These are phyloP conservation scores for Holcopasites calliopsidis DNA, from an alignment of 1,140 invertebrate genomes.

Conservation along the genomic window DNA sequence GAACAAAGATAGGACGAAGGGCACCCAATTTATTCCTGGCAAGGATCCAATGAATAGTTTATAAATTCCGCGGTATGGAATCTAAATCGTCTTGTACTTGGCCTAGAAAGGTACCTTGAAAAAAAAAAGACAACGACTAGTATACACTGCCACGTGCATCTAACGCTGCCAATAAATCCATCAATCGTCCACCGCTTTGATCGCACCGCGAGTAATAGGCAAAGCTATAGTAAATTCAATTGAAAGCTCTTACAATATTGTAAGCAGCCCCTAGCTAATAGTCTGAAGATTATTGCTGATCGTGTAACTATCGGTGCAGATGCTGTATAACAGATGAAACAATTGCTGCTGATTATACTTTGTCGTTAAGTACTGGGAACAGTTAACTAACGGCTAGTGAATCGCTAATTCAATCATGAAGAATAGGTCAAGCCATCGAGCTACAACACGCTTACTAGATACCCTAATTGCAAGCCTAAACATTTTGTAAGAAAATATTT, in stretches of 20 bases:
- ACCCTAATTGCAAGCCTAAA: not conserved
- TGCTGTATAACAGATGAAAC: not conserved
- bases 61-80: conserved; percentile 14
- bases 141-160: too few species aligned
- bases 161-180: not conserved
- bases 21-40: conserved; percentile 28
- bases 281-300: not conserved
- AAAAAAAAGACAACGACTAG: conserved; percentile 11
- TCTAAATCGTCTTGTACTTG: conserved; percentile 18
- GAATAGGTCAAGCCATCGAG: not conserved
- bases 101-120: conserved; percentile 4
- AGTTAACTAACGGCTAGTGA: conserved; percentile 6
- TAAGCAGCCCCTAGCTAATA: too few species aligned
- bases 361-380: conserved; percentile 2
- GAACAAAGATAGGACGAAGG: conserved; percentile 26
- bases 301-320: not conserved
- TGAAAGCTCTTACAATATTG: too few species aligned
- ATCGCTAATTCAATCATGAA: conserved; percentile 14
- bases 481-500: too few species aligned
- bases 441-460: not conserved
- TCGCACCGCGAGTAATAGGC: not conserved
- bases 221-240: not conserved
- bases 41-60: conserved; percentile 5
- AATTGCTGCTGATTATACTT: conserved; percentile 17
- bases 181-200: not conserved